These are phyloP conservation scores for Eospalax fontanierii DNA, from an alignment of 2,797 vertebrate species.

Conservation along the genomic window DNA sequence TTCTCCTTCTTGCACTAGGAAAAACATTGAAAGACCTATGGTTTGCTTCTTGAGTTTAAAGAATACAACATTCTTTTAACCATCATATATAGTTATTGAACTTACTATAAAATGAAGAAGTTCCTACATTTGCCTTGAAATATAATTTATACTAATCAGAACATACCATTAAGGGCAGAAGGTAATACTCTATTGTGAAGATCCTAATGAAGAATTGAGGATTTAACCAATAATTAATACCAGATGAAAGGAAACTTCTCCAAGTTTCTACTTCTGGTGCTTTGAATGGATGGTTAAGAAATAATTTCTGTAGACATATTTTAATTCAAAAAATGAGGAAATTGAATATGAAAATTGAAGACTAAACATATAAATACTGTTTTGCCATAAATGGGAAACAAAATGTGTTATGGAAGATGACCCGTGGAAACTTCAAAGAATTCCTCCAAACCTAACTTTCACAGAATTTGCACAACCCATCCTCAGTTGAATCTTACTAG, in stretches of 20 bases:
- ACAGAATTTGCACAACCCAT: not conserved
- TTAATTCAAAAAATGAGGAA: conserved; percentile 61
- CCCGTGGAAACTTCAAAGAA: not conserved
- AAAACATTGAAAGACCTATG: not conserved
- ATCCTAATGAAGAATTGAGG: conserved; percentile 77
- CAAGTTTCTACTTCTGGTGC: conserved; percentile 74
- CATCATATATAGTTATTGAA: not conserved
- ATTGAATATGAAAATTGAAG: not conserved
- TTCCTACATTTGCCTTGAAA: conserved; percentile 46
- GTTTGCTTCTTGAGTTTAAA: conserved; percentile 48
- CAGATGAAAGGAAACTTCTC: conserved; percentile 52
- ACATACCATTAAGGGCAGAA: not conserved
- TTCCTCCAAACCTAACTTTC: not conserved
- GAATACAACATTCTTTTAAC: not conserved
- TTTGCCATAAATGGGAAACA: not conserved
- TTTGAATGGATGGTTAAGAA: conserved; percentile 73
- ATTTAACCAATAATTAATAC: conserved; percentile 81
- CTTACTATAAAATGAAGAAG: conserved; percentile 51
- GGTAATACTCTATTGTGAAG: conserved; percentile 68
- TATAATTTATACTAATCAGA: conserved; percentile 72
- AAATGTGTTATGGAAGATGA: not conserved
- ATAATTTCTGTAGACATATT: conserved; percentile 77
- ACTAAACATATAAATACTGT: not conserved
- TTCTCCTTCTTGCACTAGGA: not conserved
- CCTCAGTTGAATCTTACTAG: not conserved